These are phyloP conservation scores for Elanoides forficatus DNA, from an alignment of 2,113 vertebrate species.

Conservation along the genomic window DNA sequence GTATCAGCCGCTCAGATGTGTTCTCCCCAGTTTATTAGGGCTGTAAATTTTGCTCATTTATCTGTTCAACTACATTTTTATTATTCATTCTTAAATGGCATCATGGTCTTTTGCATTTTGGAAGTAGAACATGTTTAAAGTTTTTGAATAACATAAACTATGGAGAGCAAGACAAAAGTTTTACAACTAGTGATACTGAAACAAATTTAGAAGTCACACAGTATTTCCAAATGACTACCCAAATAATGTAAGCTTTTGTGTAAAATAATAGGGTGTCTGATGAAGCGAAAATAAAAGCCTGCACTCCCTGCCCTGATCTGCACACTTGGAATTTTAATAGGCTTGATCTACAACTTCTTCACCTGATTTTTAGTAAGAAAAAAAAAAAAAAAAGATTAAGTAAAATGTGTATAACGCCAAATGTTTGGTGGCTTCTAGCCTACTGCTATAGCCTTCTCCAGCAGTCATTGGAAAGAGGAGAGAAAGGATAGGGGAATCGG, in stretches of 20 bases:
- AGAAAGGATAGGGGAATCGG: background rate
- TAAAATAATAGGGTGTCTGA: background rate
- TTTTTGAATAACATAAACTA: background rate
- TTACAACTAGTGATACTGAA: background rate
- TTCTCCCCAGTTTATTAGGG: background rate
- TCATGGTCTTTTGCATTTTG: background rate
- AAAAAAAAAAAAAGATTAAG: background rate
- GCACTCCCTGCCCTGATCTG: background rate
- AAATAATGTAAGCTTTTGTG: background rate
- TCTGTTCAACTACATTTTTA: background rate
- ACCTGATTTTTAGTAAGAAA: background rate
- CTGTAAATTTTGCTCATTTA: background rate
- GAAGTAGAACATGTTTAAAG: background rate
- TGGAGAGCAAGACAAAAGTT: background rate
- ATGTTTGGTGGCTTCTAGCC: background rate
- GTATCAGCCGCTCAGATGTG: background rate
- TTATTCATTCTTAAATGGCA: background rate
- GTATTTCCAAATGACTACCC: background rate
- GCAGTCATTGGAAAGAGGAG: background rate
- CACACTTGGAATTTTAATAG: background rate
- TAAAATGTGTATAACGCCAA: background rate
- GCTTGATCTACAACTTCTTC: background rate
- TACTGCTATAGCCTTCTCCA: background rate
- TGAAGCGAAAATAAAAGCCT: background rate
- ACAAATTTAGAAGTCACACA: background rate